Conservation (phyloP, 2,797 vertebrate genomes). For the Periophthalmus magnuspinnatus region DNA sequence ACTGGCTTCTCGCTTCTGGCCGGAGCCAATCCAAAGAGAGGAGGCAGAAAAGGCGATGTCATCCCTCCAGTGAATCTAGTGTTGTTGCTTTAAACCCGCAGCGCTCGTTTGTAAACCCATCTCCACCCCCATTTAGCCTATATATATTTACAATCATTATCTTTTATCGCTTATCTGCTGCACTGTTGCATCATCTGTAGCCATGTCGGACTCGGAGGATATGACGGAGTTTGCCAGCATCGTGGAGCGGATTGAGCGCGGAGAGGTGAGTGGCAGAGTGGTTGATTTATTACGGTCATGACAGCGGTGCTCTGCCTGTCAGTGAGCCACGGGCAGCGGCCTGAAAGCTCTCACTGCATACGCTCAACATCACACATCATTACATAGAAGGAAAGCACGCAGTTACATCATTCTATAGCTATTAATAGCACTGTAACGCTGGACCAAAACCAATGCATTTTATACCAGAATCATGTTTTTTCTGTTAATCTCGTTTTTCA, state of each 20-base stretch:
- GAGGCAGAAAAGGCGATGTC: slow-evolving; percentile 37
- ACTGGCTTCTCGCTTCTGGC: slow-evolving; percentile 32
- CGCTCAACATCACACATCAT: not conserved
- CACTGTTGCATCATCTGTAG: slow-evolving; percentile 29
- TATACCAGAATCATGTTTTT: not conserved
- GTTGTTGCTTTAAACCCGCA: slow-evolving; percentile 30
- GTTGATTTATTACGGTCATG: slow-evolving; percentile 54
- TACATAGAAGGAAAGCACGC: not conserved
- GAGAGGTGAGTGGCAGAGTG: slow-evolving; percentile 81
- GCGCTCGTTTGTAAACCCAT: not conserved
- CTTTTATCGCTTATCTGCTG: slow-evolving; percentile 2
- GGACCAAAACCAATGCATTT: not conserved
- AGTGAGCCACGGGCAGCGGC: slow-evolving; percentile 22
- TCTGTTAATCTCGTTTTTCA: not conserved
- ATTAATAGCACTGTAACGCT: not conserved
- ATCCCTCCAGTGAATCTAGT: slow-evolving; percentile 31
- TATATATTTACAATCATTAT: not conserved
- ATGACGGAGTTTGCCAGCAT: slow-evolving; percentile 85
- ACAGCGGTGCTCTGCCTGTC: slow-evolving; percentile 46
- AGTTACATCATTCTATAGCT: slow-evolving; percentile 1
- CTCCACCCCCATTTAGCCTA: not conserved
- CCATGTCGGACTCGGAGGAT: slow-evolving; percentile 83
- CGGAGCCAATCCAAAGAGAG: slow-evolving; percentile 25
- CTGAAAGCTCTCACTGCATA: slow-evolving; percentile 23
- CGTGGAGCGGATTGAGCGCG: slow-evolving; percentile 84